Conservation (phyloP, 2,113 vertebrate genomes). For the Herpailurus yagouaroundi region DNA sequence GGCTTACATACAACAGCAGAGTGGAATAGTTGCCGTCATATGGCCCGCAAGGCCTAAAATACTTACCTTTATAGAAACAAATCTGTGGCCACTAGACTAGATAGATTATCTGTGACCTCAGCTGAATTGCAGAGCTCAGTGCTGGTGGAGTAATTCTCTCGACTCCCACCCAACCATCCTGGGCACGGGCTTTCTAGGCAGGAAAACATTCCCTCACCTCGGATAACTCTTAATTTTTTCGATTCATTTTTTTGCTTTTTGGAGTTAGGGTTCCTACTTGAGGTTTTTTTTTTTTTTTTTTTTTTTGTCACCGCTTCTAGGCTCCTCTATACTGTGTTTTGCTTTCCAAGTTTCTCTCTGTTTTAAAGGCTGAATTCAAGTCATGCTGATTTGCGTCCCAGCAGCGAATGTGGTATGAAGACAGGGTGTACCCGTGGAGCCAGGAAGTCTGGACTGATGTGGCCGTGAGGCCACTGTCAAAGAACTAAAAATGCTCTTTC, state of each 20-base stretch:
- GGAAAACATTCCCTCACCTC: background rate
- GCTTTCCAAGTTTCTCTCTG: background rate
- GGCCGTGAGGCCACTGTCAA: background rate
- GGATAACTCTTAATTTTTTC: background rate
- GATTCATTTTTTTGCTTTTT: background rate
- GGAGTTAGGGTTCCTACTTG: background rate
- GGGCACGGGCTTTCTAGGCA: fast-evolving
- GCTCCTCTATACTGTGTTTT: background rate
- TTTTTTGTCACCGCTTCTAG: background rate
- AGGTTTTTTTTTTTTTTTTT: background rate
- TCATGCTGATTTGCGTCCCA: background rate
- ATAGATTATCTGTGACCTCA: background rate
- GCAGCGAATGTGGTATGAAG: background rate
- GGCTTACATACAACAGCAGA: background rate
- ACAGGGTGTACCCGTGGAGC: background rate
- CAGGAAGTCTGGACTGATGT: too few species aligned
- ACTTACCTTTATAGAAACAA: background rate
- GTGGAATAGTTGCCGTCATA: too few species aligned
- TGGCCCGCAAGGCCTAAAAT: background rate
- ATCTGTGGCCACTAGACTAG: fast-evolving
- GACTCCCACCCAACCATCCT: too few species aligned
- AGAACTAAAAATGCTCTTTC: background rate
- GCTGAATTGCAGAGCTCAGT: background rate
- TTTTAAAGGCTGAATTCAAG: background rate
- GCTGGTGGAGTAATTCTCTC: background rate